Conservation (phyloP, 2,797 vertebrate genomes). For the Macroramphosus scolopax region DNA sequence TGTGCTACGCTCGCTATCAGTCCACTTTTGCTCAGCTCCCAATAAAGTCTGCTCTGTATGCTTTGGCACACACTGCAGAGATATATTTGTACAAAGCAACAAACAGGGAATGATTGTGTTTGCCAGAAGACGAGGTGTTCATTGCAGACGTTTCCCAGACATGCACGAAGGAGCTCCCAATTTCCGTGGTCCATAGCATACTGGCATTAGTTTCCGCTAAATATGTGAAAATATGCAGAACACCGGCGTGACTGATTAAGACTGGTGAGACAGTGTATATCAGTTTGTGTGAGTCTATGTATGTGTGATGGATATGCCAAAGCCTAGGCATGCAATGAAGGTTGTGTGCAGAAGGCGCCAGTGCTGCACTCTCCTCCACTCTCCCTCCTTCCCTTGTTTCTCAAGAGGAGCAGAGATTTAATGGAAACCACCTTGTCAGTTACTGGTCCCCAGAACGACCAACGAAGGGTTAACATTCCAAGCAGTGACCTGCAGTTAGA, state of each 20-base stretch:
- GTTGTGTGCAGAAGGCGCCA: conserved; percentile 32
- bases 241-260: conserved; percentile 46
- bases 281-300: conserved; percentile 22
- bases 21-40: no score
- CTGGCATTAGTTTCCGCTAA: conserved; percentile 43
- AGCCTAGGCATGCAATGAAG: conserved; percentile 42
- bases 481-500: conserved; percentile 46
- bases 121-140: conserved; percentile 41
- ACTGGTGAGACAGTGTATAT: conserved; percentile 32
- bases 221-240: conserved; percentile 43
- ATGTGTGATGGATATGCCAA: conserved; percentile 23
- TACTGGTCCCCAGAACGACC: conserved; percentile 52
- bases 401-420: conserved; percentile 55
- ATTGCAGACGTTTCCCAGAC: no score
- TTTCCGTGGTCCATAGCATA: conserved; percentile 32
- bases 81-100: no score
- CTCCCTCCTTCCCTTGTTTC: conserved; percentile 38
- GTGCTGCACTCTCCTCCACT: conserved; percentile 36
- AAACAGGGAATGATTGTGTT: no score
- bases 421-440: conserved; percentile 73
- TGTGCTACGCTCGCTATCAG: no score
- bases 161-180: conserved; percentile 40
- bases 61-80: no score
- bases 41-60: no score
- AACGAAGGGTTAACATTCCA: conserved; percentile 61